Evolutionary conservation across 2,888 invertebrate genomes (phyloP).

Genomic region (Tanytarsus gracilentus): DNA sequence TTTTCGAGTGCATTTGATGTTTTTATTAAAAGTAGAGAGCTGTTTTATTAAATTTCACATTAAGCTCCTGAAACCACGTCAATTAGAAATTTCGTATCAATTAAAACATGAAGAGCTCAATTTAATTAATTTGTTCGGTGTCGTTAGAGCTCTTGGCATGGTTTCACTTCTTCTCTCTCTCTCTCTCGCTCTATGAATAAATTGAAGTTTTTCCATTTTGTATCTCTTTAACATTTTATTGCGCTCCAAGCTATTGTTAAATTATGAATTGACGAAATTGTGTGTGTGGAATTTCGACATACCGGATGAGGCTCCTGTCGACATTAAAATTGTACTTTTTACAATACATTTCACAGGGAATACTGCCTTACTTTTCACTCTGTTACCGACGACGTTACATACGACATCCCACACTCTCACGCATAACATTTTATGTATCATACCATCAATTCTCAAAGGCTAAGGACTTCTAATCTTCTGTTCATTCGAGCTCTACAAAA

Average conservation of each 20-base stretch:
- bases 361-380: neutral
- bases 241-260: too few species aligned
- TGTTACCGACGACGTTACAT: neutral
- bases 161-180: neutral
- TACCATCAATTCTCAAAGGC: constrained; percentile 26
- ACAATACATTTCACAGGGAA: neutral
- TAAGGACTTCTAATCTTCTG: constrained; percentile 26
- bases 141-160: too few species aligned
- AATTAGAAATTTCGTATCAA: constrained; percentile 8
- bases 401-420: constrained; percentile 14
- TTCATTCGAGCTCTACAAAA: constrained; percentile 21
- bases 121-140: neutral
- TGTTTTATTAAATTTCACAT: too few species aligned
- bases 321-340: neutral
- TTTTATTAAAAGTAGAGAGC: too few species aligned
- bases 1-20: too few species aligned
- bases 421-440: constrained; percentile 24
- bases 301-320: neutral
- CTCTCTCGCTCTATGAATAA: neutral
- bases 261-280: too few species aligned
- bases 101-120: constrained; percentile 1
- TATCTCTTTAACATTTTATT: too few species aligned
- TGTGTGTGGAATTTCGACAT: too few species aligned
- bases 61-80: constrained; percentile 10
- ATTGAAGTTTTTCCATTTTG: neutral